Percentiles rank a stretch among this genome's conserved stretches.
Conservation (phyloP, 2,797 vertebrate species). For the Ibycter americanus region DNA sequence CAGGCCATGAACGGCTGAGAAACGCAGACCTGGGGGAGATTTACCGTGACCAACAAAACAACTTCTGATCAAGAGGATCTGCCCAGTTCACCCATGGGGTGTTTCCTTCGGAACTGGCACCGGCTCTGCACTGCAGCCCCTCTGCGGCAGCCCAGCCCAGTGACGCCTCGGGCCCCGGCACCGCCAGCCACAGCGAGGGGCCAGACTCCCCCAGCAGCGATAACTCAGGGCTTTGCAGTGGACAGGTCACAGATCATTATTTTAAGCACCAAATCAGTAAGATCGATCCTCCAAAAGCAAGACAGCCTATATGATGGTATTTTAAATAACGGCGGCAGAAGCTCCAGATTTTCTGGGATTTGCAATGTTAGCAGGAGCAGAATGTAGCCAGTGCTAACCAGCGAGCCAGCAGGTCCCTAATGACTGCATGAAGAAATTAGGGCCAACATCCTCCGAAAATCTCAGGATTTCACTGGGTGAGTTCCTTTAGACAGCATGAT, state of each 20-base stretch:
- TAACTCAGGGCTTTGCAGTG: rapidly evolving
- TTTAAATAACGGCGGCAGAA: not conserved
- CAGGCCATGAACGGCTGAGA: not conserved
- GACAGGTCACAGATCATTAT: not conserved
- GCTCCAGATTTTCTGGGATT: not conserved
- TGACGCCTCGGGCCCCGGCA: not conserved
- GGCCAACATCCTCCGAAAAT: not conserved
- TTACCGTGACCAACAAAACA: not conserved
- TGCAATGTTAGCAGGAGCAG: not conserved
- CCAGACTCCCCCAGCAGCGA: not conserved
- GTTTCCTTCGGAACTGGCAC: not conserved
- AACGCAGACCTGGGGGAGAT: not conserved
- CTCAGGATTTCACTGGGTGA: not conserved
- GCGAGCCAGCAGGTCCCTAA: not conserved
- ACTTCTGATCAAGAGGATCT: not conserved
- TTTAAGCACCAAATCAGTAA: not conserved
- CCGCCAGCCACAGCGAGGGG: not conserved
- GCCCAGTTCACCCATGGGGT: not conserved
- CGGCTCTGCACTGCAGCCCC: conserved; percentile 5
- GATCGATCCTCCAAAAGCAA: not conserved
- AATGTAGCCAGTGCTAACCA: not conserved
- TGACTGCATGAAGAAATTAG: not conserved
- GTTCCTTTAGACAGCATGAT: not conserved
- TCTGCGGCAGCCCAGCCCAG: conserved; percentile 40
- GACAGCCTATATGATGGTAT: not conserved